Evolutionary conservation across 1,140 invertebrate species (phyloP).

Genomic region (Chelonus insularis): DNA sequence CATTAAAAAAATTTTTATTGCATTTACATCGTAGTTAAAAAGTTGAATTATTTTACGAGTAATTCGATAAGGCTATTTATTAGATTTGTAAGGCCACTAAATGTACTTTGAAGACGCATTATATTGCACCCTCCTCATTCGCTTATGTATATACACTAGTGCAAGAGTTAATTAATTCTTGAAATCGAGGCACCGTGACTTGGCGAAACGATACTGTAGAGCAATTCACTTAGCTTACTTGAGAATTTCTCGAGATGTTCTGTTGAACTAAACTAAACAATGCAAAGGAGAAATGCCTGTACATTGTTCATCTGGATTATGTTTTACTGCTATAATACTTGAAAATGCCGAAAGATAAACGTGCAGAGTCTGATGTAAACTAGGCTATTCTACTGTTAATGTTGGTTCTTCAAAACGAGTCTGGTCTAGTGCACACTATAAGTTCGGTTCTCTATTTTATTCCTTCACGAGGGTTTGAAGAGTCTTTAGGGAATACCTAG

Average conservation of each 20-base stretch:
- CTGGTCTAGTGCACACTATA: background rate
- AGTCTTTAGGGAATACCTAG: no score
- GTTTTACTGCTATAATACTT: conserved; percentile 7
- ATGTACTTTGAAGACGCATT: conserved; percentile 10
- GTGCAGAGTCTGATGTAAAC: background rate
- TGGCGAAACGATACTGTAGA: background rate
- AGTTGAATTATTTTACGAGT: background rate
- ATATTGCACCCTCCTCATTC: background rate
- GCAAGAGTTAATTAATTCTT: conserved; percentile 14
- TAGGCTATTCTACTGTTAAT: background rate
- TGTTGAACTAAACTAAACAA: conserved; percentile 1
- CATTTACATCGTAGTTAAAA: background rate
- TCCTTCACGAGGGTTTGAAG: no score
- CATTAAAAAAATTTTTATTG: background rate
- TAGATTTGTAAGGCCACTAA: background rate
- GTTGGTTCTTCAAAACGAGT: background rate
- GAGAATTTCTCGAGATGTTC: conserved; percentile 2
- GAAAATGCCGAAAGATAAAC: background rate
- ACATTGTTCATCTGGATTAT: conserved; percentile 12
- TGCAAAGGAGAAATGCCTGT: background rate
- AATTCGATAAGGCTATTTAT: background rate
- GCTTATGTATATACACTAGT: background rate
- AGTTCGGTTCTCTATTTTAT: background rate
- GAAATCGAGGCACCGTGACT: conserved; percentile 13
- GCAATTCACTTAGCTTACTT: conserved; percentile 17